phyloP scores from a whole-genome alignment of 2,797 vertebrate genomes.

The Nyctalus aviator region DNA sequence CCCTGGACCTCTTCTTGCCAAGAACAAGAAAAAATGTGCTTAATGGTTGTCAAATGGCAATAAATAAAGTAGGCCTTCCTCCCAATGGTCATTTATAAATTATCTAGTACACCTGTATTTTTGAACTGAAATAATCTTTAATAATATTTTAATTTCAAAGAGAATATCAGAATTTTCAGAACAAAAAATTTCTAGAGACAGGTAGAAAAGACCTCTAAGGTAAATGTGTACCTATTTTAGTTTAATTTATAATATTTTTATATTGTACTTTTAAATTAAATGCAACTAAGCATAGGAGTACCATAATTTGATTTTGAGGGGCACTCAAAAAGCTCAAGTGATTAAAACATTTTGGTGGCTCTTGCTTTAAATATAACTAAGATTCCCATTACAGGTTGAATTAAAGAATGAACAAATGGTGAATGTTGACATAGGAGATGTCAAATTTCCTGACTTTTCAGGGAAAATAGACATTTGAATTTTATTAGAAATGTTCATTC shows the following conservation, averaged over 20 bases:
- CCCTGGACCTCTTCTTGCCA: background rate
- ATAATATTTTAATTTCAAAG: conserved; percentile 50
- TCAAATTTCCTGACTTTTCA: background rate
- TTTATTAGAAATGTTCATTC: background rate
- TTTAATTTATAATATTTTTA: background rate
- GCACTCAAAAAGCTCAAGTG: background rate
- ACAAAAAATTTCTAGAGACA: background rate
- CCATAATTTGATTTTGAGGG: background rate
- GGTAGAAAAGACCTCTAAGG: conserved; percentile 54
- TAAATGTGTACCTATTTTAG: background rate
- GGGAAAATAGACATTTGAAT: conserved; percentile 22
- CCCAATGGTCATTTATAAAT: conserved; percentile 48
- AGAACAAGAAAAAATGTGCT: conserved; percentile 33
- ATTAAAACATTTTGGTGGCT: background rate
- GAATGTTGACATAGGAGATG: background rate
- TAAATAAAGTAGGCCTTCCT: conserved; percentile 41
- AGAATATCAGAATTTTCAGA: background rate
- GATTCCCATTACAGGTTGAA: background rate
- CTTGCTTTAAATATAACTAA: conserved; percentile 6
- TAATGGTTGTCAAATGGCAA: conserved; percentile 56
- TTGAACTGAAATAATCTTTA: conserved; percentile 7
- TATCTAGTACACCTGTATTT: background rate
- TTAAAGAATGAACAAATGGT: background rate
- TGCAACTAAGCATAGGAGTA: background rate
- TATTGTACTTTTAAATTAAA: background rate